Evolutionary conservation across 2,797 vertebrate species (phyloP).

Genomic region (Dendrocincla fuliginosa): DNA sequence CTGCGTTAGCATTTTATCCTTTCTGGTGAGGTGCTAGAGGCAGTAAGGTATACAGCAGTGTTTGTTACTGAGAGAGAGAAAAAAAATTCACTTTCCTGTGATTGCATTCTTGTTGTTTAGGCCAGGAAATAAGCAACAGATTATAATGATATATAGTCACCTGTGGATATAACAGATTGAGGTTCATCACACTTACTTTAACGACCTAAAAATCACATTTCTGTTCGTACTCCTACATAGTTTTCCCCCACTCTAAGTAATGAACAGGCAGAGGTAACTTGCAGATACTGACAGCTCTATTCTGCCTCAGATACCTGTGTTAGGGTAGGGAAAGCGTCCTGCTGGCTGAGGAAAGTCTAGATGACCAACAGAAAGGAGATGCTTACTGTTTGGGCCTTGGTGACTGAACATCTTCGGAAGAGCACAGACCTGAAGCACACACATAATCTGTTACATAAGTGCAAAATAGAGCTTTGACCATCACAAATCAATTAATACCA

Average conservation of each 20-base stretch:
- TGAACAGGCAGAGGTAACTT: neutral
- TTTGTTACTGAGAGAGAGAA: neutral
- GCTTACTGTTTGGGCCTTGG: neutral
- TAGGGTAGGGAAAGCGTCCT: neutral
- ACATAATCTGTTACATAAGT: neutral
- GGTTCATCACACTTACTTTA: neutral
- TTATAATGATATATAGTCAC: neutral
- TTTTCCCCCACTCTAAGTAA: neutral
- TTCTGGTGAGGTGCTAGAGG: neutral
- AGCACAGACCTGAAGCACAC: neutral
- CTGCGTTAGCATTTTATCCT: neutral
- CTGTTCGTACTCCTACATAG: neutral
- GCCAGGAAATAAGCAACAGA: neutral
- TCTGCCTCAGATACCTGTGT: neutral
- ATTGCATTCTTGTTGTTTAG: neutral
- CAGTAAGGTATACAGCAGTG: neutral
- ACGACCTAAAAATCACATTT: neutral
- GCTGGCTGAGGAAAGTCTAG: neutral
- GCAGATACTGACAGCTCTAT: neutral
- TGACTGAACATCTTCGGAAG: accelerated
- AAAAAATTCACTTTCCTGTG: neutral
- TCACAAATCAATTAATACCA: neutral
- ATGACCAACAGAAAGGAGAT: neutral
- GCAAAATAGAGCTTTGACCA: neutral
- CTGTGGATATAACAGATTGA: neutral